Evolutionary conservation across 2,888 invertebrate genomes (phyloP), one percentile per base, ranked within the genome.

Genomic region (Drosophila acutilabella): DNA sequence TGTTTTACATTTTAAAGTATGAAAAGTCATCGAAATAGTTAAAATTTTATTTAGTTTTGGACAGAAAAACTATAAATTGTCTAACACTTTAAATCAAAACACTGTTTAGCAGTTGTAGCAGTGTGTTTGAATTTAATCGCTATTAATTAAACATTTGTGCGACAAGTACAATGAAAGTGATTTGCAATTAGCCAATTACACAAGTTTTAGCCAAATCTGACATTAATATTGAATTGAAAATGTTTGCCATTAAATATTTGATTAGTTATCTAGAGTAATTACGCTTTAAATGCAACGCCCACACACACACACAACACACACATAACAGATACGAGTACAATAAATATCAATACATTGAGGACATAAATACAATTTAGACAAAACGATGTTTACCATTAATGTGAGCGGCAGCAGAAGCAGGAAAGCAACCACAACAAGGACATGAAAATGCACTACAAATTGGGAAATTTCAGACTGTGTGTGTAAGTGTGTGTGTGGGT

Each of bases 351-450:
- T 53, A 13, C 13, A 64, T 52, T 40, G 18, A 11, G 16, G 33
- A 40, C 69, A 69, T 62, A 67, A 67, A 76, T 71, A 64, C 71
- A 64, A 74, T 80, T 73, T 67, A 16, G 51, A 53, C 36, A 51
- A 48, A 64, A 40, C 50, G 42, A 41, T 61, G 64, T 59, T 58
- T 47, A 44, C 40, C 45, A 71, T 61, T 64, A 58, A 75, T 61
- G 41, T 42, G 44, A 20, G 30, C n/a, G 14, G 36, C 26, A 41
- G 40, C 53, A 30, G 5, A 23, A 2, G 30, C 40, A 51, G 13
- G n/a, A 16, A 30, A 58, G 44, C 20, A 26, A 23, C 48, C 23
- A 26, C 38, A 60, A 36, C 65, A 48, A 53, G 57, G 66, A 74
- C 66, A 66, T 13, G 58, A 58, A 69, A 61, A 66, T 69, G 69